Evolutionary conservation across 2,888 invertebrate genomes (phyloP), one percentile per base, ranked within the genome.

Genomic region (Tupiocoris notatus): DNA sequence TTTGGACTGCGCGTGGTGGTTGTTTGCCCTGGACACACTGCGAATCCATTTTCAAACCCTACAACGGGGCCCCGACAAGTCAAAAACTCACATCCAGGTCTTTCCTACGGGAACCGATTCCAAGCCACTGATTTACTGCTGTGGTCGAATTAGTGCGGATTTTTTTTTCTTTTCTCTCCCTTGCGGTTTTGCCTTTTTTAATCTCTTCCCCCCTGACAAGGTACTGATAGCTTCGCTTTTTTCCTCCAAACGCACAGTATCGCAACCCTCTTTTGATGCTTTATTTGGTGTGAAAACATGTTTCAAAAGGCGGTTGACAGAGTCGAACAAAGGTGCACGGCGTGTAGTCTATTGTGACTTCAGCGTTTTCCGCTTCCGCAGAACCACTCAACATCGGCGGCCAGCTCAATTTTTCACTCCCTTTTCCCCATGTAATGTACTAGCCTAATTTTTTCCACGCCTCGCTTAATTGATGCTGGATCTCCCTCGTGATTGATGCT

Each of bases 251-350:
- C n/a, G 6, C 18, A 7, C 17, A 17, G 22, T 21, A 21, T 57
- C 67, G n/a, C n/a, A 39, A 39, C 39, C 39, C 39, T 23, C 62
- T 62, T 73, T 73, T 73, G 54, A 62, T 24, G 73, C 21, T 73
- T 39, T 73, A 73, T 73, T 73, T 62, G 73, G 73, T 62, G 73
- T 73, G 73, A 63, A 73, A 73, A 73, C 73, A 73, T 73, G 73
- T 73, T 73, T 73, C 73, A 73, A 73, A 39, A 73, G 73, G 73
- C 73, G 73, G 73, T 73, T 73, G 73, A 73, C 73, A 73, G 73
- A 63, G 21, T 23, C 54, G 39, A 57, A 73, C 73, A 73, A 63
- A 73, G 73, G 73, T 73, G 54, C n/a, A n/a, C n/a, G n/a, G n/a
- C 20, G 71, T 39, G 39, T 39, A 3, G 73, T 39, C 63, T 73